phyloP scores from a whole-genome alignment of 2,113 vertebrate genomes.

The Xiphias gladius region DNA sequence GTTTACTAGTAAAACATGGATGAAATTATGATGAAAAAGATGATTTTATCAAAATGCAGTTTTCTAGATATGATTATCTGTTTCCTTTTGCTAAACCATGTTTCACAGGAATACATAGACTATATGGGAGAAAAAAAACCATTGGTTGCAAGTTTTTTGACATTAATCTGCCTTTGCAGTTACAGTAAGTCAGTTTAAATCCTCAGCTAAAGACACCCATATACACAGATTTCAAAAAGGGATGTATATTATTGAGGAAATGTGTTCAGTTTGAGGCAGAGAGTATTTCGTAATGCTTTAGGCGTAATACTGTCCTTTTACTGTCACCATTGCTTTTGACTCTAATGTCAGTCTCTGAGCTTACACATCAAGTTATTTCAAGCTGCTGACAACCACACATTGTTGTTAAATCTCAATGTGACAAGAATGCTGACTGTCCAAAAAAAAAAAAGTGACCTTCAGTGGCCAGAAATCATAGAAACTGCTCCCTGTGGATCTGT shows the following conservation, averaged over 20 bases:
- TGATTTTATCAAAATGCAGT: slow-evolving; percentile 3
- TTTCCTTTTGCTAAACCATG: background rate
- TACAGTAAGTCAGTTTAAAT: slow-evolving; percentile 48
- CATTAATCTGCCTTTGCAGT: slow-evolving; percentile 58
- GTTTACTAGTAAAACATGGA: background rate
- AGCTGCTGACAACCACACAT: slow-evolving; percentile 34
- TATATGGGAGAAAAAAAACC: slow-evolving; percentile 20
- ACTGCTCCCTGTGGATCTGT: slow-evolving; percentile 22
- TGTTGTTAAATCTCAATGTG: slow-evolving; percentile 19
- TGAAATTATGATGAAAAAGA: background rate
- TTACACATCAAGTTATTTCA: slow-evolving; percentile 35
- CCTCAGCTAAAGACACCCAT: slow-evolving; percentile 31
- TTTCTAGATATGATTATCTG: background rate
- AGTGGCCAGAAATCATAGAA: slow-evolving; percentile 8
- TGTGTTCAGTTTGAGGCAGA: background rate
- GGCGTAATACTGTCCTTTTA: slow-evolving; percentile 31
- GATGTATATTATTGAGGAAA: slow-evolving; percentile 23
- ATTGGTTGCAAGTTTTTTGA: slow-evolving; percentile 46
- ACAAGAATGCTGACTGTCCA: slow-evolving; percentile 30
- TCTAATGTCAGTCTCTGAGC: slow-evolving; percentile 20
- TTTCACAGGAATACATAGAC: slow-evolving; percentile 23
- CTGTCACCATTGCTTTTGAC: slow-evolving; percentile 42
- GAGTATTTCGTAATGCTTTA: slow-evolving; percentile 5
- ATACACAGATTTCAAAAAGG: slow-evolving; percentile 26
- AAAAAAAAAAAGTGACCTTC: slow-evolving; percentile 45